Base-by-base conservation (phyloP, 2,888 invertebrate species). In the Heliconius ismenius region DNA sequence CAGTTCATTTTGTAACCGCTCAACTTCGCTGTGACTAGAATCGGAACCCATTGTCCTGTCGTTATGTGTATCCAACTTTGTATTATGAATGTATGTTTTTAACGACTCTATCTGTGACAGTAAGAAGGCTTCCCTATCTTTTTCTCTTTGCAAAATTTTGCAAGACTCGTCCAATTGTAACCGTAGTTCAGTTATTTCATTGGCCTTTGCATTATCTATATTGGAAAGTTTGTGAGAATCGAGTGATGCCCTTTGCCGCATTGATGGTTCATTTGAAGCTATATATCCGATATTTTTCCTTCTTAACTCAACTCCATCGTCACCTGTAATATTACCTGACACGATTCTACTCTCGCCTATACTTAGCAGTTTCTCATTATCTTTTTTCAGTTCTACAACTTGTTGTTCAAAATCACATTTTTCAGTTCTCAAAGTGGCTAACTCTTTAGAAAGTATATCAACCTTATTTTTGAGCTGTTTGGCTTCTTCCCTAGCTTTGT, bases 401-500 rank as follows among this genome's bases (percentile, higher is more conserved):
- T 97, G 97, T 75, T 96, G 91, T 87, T 97, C 97, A 24, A 98
- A 88, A 82, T 98, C 97, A 83, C 96, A 96, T 86, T 96, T 97
- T 84, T 98, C 97, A 0, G 97, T 95, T 92, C 97, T 98, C 75
- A 96, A 93, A 0, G 95, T 94, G 78, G 95, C 95, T 0, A 96
- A 93, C 86, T 98, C 98, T 91, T 98, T 98, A 79, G 96, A 90
- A 1, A 97, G 94, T 13, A 95, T 90, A 86, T 98, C 98, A 58
- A 98, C 92, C 92, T 98, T 98, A 60, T 95, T 95, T 83, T 97
- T 95, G 6, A 98, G 88, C 82, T 97, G 96, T 88, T 98, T 97
- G 2, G 97, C 96, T 90, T 99, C 98, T 84, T 99, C 98, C 62
- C 98, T 94, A 0, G 98, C 97, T 87, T 98, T 97, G 88, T 99